Percentiles rank a stretch among this genome's conserved stretches.
phyloP scores from a whole-genome alignment of 1,140 invertebrate genomes.

The Eurosta solidaginis region DNA sequence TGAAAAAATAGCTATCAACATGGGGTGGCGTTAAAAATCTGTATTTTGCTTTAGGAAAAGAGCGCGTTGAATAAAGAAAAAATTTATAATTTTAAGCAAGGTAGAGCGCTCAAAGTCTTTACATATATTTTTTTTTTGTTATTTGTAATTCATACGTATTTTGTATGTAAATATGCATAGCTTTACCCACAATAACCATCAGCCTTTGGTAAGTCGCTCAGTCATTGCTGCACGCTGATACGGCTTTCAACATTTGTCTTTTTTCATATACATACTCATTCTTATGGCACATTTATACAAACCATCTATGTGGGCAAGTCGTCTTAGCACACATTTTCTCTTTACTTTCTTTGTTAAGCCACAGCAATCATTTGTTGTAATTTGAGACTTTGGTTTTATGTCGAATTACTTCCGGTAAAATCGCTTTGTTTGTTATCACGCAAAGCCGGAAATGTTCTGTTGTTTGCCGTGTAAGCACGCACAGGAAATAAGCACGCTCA shows the following conservation, averaged over 20 bases:
- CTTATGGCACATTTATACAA: background rate
- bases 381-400: constrained; percentile 2
- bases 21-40: too few relatives aligned
- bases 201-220: background rate
- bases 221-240: background rate
- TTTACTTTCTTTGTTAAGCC: background rate
- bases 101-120: too few relatives aligned
- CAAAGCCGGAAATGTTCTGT: constrained; percentile 22
- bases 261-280: background rate
- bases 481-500: background rate
- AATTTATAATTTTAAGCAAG: too few relatives aligned
- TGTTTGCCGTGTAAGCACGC: background rate
- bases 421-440: constrained; percentile 20
- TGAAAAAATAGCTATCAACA: too few relatives aligned
- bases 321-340: background rate
- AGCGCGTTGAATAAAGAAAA: too few relatives aligned
- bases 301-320: too few relatives aligned
- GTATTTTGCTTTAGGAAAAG: too few relatives aligned
- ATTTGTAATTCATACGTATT: too few relatives aligned
- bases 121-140: too few relatives aligned
- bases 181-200: background rate
- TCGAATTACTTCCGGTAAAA: constrained; percentile 24
- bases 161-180: background rate
- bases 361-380: background rate
- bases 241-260: background rate